A percentile compares a stretch with the other conserved stretches of the same genome.
phyloP scores from a whole-genome alignment of 2,888 invertebrate genomes.

The Ennomos quercinarius region DNA sequence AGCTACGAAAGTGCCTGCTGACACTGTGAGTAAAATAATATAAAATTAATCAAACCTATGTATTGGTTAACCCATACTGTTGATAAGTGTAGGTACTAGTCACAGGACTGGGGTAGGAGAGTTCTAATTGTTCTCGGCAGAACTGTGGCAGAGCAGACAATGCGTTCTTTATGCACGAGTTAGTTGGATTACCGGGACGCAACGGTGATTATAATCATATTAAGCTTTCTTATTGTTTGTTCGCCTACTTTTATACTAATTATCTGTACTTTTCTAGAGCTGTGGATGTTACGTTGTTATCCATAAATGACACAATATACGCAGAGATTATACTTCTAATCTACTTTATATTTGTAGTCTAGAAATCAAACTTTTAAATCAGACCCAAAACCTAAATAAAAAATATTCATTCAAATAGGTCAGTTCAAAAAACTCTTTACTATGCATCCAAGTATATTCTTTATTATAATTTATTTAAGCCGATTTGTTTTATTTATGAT shows the following conservation, averaged over 20 bases:
- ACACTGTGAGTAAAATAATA: too few species aligned
- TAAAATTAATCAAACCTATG: too few species aligned
- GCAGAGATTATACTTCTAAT: too few species aligned
- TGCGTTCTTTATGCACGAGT: slow-evolving; percentile 48
- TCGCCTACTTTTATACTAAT: slow-evolving; percentile 24
- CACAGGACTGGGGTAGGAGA: slow-evolving; percentile 44
- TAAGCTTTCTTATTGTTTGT: slow-evolving; percentile 30
- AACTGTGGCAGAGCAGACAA: slow-evolving; percentile 44
- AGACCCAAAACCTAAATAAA: too few species aligned
- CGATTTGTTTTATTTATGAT: slow-evolving; percentile 31
- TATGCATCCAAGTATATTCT: slow-evolving; percentile 22
- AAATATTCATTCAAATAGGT: too few species aligned
- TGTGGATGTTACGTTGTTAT: too few species aligned
- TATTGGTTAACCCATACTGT: slow-evolving; percentile 4
- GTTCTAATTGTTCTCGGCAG: slow-evolving; percentile 58
- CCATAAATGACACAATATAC: too few species aligned
- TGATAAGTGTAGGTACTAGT: neutral
- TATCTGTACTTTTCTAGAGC: slow-evolving; percentile 2
- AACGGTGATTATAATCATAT: slow-evolving; percentile 37
- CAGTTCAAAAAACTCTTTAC: slow-evolving; percentile 6
- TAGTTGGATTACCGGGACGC: slow-evolving; percentile 42
- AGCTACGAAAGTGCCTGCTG: too few species aligned
- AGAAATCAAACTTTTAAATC: too few species aligned
- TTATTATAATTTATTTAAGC: slow-evolving; percentile 26
- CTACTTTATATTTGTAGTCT: too few species aligned